Conservation (phyloP, 2,797 vertebrate genomes). For the Pangasius larnaudii region DNA sequence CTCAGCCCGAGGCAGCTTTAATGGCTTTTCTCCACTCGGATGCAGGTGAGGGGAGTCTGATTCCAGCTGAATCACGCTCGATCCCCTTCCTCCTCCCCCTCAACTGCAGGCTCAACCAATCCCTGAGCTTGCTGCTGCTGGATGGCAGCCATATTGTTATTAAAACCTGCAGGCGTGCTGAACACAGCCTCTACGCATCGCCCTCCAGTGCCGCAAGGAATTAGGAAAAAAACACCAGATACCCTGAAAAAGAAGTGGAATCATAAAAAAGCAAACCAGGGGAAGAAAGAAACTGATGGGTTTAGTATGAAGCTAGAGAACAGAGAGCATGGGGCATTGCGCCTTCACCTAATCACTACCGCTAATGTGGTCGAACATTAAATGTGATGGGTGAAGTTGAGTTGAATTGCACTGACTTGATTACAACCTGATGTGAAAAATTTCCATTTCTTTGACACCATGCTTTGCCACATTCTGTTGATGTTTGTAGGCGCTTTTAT, state of each 20-base stretch:
- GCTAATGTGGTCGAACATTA: constrained; percentile 46
- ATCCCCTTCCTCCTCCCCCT: constrained; percentile 65
- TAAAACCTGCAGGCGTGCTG: constrained; percentile 91
- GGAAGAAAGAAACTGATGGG: constrained; percentile 29
- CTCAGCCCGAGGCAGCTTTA: constrained; percentile 89
- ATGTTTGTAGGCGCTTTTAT: constrained; percentile 23
- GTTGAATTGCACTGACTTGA: constrained; percentile 61
- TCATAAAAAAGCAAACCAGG: constrained; percentile 33
- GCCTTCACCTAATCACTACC: constrained; percentile 39
- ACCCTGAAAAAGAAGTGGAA: constrained; percentile 51
- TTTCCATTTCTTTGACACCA: background rate
- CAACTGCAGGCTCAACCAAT: constrained; percentile 86
- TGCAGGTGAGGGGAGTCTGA: constrained; percentile 86
- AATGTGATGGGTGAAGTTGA: constrained; percentile 68
- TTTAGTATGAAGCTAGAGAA: constrained; percentile 46
- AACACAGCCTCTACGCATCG: constrained; percentile 82
- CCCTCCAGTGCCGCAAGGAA: constrained; percentile 62
- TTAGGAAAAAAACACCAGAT: constrained; percentile 62
- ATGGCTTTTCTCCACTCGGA: constrained; percentile 83
- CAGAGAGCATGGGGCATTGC: constrained; percentile 16
- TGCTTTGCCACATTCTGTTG: background rate
- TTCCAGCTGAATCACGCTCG: constrained; percentile 83
- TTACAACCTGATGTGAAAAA: constrained; percentile 23
- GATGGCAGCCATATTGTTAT: constrained; percentile 91
- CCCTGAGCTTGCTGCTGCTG: constrained; percentile 83